Conservation (phyloP, 2,113 vertebrate species). For the Sapajus apella region DNA sequence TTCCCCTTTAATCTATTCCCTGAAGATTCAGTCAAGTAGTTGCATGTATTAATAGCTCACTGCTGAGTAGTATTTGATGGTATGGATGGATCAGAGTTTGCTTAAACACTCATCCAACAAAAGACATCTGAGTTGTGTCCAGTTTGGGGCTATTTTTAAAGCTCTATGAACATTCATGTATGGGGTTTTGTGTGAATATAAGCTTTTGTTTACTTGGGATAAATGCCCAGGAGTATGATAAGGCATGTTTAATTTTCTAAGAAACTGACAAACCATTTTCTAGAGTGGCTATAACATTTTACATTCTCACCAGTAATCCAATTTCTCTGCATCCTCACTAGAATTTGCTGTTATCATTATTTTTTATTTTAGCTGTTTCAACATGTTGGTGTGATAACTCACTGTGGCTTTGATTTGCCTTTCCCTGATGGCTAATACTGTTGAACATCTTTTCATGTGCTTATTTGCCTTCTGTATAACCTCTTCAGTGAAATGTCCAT, state of each 20-base stretch:
- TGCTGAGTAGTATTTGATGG: not conserved
- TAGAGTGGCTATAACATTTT: not conserved
- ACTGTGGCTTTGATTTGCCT: not conserved
- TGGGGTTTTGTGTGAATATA: not conserved
- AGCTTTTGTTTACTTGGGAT: not conserved
- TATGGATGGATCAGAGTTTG: not conserved
- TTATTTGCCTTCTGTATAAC: not conserved
- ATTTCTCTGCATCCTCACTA: not conserved
- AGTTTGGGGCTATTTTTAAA: not conserved
- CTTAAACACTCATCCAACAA: not conserved
- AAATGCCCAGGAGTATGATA: not conserved
- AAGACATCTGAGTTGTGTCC: not conserved
- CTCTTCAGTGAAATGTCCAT: not conserved
- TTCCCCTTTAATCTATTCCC: not conserved
- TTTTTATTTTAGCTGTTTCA: not conserved
- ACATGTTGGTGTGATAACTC: not conserved
- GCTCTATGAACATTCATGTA: not conserved
- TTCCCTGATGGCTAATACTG: not conserved
- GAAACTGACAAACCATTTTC: not conserved
- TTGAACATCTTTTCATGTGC: not conserved
- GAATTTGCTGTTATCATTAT: not conserved
- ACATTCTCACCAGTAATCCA: not conserved
- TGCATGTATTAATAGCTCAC: not conserved
- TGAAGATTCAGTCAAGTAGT: not conserved
- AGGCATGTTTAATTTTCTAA: not conserved